Base-by-base conservation (phyloP, 2,888 invertebrate genomes). In the Limenitis arthemis region DNA sequence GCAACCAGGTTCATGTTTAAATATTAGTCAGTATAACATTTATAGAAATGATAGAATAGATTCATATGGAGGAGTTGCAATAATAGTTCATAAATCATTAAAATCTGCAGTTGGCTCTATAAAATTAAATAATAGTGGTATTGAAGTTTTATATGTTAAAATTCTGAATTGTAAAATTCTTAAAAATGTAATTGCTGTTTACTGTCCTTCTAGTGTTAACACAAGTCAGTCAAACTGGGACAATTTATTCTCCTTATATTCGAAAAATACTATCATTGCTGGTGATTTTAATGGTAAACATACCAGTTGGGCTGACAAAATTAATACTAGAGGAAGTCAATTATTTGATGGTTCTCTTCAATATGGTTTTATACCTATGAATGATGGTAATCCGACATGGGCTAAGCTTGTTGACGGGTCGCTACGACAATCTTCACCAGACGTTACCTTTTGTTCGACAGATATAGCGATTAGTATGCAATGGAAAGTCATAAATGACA, bases 21-120 rank as follows among this genome's bases (percentile, higher is more conserved):
- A 44, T 7, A 20, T 59, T 29, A 48, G 33, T 12, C 47, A 39
- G 0, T 59, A 58, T 34, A 54, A 51, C 44, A 49, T 55, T 36
- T 55, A 32, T 40, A 36, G 58, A 38, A 44, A 51, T 5, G 56
- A 59, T 34, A 32, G 59, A 12, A 3, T 8, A 33, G 56, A 60
- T 38, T 41, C 40, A 6, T 59, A 49, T 33, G 56, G 56, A 0
- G 55, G 56, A 7, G 55, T 61, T 5, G 55, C 54, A 1, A 47
- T 58, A 5, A 1, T 60, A 9, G n/a, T 32, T n/a, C 56, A 61
- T 34, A 50, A 48, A 43, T 59, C 58, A n/a, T 12, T 61, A 6
- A 47, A 53, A 44, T 6, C 38, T 9, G 12, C 36, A 32, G 1
- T 42, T 12, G 8, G 28, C 41, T 12, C 36, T 7, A 28, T 51